Evolutionary conservation across 92 coral and sea anemone species (phyloP), one percentile per base, ranked within the genome.

Genomic region (Porites divaricata): DNA sequence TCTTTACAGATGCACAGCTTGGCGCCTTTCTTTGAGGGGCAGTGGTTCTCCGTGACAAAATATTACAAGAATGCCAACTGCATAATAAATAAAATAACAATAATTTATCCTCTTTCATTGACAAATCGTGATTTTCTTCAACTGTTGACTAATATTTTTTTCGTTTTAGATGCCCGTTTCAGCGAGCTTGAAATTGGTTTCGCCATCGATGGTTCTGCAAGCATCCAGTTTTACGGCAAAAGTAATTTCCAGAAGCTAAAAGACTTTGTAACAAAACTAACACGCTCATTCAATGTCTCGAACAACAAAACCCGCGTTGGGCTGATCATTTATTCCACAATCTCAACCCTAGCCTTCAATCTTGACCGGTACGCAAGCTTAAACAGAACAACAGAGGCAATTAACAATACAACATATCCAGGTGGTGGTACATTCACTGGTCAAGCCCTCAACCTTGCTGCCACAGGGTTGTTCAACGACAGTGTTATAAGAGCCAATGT

Each of bases 141-240:
- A 9, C 58, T 14, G 15, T 11, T 53, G 11, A 53, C 59, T 2
- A 54, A 11, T 12, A 2, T 1, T 1, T 17, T 9, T 22, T 52
- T 6, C 35, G 1, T 52, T 23, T 50, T 9, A 79, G 83, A 79
- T 79, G 67, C 50, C 83, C 51, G 66, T 63, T 50, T 79, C 74
- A 51, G 50, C 17, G 57, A 70, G 13, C 20, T 75, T 48, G 87
- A 83, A 35, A 52, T 83, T 11, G 87, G 74, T 3, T 59, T 83
- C 76, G 49, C 75, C 10, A 16, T 83, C 1, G 87, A 83, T 52
- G 87, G 72, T 0, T 72, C 87, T n/a, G 80, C 78, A 8, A 74
- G 80, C 19, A 61, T 83, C 21, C 52, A 66, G 15, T 74, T 51
- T 41, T 79, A 66, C 15, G 75, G 83, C 50, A 9, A 79, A 8